phyloP scores from a whole-genome alignment of 2,797 vertebrate genomes.

The Ceyx erithaca region DNA sequence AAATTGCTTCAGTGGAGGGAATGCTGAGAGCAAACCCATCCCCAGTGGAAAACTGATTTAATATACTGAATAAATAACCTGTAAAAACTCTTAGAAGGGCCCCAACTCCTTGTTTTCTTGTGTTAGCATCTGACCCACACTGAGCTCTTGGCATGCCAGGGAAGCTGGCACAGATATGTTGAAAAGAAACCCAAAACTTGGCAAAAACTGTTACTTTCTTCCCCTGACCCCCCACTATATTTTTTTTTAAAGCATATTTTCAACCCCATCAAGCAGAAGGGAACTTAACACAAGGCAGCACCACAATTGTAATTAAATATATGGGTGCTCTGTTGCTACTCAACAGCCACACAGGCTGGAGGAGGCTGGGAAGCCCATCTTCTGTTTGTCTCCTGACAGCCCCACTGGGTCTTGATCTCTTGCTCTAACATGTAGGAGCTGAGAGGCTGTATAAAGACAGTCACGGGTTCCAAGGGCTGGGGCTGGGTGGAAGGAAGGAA shows the following conservation, averaged over 20 bases:
- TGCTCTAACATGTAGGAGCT: accelerated
- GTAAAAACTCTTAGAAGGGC: background rate
- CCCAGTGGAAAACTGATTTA: constrained; percentile 9
- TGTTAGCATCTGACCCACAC: background rate
- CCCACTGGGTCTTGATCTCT: background rate
- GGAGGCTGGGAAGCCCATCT: background rate
- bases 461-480: background rate
- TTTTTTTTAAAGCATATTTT: background rate
- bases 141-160: background rate
- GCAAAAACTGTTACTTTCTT: background rate
- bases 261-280: background rate
- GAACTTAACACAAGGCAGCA: background rate
- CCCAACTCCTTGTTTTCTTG: background rate
- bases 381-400: accelerated
- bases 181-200: background rate
- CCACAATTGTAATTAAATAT: background rate
- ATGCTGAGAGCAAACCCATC: constrained; percentile 40
- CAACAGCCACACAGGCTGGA: background rate
- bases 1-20: constrained; percentile 40
- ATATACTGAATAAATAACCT: constrained; percentile 19
- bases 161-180: background rate
- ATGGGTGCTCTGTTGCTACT: background rate
- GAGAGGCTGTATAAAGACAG: background rate
- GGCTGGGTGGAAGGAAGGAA: background rate
- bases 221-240: accelerated